Evolutionary conservation across 2,113 vertebrate genomes (phyloP), one percentile per base, ranked within the genome.

Genomic region (Platysteira castanea): DNA sequence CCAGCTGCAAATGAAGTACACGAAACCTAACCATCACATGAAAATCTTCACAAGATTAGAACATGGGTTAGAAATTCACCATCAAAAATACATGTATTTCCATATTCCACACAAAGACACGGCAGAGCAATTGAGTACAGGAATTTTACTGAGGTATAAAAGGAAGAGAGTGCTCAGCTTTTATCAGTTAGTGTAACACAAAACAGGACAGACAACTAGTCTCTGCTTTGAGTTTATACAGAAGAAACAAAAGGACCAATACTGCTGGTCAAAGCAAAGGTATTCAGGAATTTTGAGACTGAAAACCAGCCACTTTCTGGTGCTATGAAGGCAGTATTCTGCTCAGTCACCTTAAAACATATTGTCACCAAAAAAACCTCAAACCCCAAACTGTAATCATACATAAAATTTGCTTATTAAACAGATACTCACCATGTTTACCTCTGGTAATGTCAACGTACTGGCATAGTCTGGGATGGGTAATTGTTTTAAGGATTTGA

Each of bases 381-480:
- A 52, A 44, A 6, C 12, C 6, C 14, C 9, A 39, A 75, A 70
- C 2, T 2, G 3, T 9, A 94, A 75, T 9, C 24, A 80, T 14
- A 49, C 13, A 39, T 21, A 68, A 60, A 67, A 53, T 6, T 46
- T 79, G 47, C 60, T 85, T 21, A n/a, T 27, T 33, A 52, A 93
- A 52, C 6, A 44, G 35, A 30, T 54, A 95, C 98, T 93, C 97
- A 99, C 99, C 99, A 56, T 99, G 99, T 92, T 99, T 99, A 84
- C 99, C 99, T 93, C 99, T 98, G 90, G 98, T 98, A 93, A 99
- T 99, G 95, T 99, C 99, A 96, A 99, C 98, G 31, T 99, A 99
- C 41, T 99, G 99, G 89, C 99, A 99, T 52, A 99, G 99, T 93
- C 99, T 98, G 53, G 99, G 99, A 84, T 99, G 99, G 31, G 98